Percentiles rank a stretch among this genome's conserved stretches.
Conservation (phyloP, 1,140 invertebrate species). For the Musca vetustissima region DNA sequence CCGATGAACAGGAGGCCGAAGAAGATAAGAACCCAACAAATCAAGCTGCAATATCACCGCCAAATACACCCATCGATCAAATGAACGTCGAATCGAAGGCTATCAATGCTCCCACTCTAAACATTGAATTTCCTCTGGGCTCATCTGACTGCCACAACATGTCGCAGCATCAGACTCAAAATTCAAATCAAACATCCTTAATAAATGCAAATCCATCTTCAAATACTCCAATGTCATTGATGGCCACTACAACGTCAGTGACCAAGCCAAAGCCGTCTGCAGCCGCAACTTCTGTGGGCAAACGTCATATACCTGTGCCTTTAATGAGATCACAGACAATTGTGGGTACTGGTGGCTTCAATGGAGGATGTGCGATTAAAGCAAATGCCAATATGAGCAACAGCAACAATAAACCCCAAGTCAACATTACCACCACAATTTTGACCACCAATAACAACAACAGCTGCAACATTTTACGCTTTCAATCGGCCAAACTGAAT, state of each 20-base stretch:
- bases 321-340: slow-evolving; percentile 49
- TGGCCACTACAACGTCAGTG: background rate
- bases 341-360: slow-evolving; percentile 32
- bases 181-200: too few species aligned
- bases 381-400: slow-evolving; percentile 24
- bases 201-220: background rate
- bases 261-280: background rate
- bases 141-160: too few species aligned
- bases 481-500: slow-evolving; percentile 8
- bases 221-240: background rate
- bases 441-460: slow-evolving; percentile 16
- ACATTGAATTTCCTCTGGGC: too few species aligned
- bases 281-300: slow-evolving; percentile 25
- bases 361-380: slow-evolving; percentile 25
- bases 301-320: slow-evolving; percentile 46
- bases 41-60: background rate
- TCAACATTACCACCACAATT: slow-evolving; percentile 24
- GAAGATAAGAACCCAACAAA: background rate
- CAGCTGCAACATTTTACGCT: slow-evolving; percentile 9
- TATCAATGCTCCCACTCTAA: background rate
- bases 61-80: background rate
- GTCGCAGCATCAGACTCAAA: too few species aligned
- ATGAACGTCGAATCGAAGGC: background rate
- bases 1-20: slow-evolving; percentile 56
- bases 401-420: slow-evolving; percentile 41